These are phyloP conservation scores for Tragelaphus scriptus DNA, from an alignment of 2,113 vertebrate genomes.

Conservation along the genomic window DNA sequence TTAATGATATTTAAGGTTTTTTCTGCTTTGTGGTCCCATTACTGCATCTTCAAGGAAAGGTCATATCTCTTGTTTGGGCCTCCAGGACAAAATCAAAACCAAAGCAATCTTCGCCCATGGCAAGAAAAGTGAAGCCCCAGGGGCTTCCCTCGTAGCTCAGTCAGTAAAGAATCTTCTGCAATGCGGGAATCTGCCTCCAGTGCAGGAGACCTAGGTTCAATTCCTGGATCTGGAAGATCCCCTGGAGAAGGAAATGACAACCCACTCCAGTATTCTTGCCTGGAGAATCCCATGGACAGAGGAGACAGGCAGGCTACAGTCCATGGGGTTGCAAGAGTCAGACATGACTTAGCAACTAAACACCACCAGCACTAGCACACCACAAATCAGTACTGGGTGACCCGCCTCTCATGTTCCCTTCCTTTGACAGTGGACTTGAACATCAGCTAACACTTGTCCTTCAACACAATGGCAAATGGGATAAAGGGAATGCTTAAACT, in stretches of 20 bases:
- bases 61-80: neutral
- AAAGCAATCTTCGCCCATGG: neutral
- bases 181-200: neutral
- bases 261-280: neutral
- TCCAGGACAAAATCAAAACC: neutral
- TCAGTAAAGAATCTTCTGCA: neutral
- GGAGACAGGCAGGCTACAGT: neutral
- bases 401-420: neutral
- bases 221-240: neutral
- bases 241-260: neutral
- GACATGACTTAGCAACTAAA: neutral
- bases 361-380: fast-evolving
- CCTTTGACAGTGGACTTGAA: neutral
- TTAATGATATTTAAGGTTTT: neutral
- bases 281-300: neutral
- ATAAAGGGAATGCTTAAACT: slow-evolving; percentile 10
- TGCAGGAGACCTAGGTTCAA: neutral
- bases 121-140: too few relatives aligned
- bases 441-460: slow-evolving; percentile 4
- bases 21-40: neutral
- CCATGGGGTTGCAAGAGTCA: neutral
- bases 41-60: neutral
- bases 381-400: neutral
- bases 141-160: neutral
- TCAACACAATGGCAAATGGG: slow-evolving; percentile 21